These are phyloP conservation scores for Cantharis rufa DNA, from an alignment of 2,888 invertebrate genomes.

Conservation along the genomic window DNA sequence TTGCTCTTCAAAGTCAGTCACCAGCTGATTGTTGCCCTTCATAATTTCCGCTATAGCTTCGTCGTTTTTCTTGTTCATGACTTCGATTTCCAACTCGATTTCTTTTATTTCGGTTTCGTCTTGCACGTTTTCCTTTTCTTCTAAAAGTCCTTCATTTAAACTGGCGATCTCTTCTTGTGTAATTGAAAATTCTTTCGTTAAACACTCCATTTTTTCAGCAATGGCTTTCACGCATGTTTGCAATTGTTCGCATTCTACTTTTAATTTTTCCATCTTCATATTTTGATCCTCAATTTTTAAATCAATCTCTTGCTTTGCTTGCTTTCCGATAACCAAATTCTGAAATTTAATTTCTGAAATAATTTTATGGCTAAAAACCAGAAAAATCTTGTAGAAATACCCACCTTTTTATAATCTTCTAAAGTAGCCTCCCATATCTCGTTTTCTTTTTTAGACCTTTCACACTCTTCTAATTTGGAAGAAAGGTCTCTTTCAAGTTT, in stretches of 20 bases:
- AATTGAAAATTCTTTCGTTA: neutral
- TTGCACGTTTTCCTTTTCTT: neutral
- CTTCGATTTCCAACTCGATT: neutral
- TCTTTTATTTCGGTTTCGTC: neutral
- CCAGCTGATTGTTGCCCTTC: neutral
- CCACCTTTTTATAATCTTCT: neutral
- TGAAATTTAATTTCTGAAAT: no score
- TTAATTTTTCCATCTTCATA: neutral
- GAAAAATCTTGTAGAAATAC: neutral
- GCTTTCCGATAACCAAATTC: neutral
- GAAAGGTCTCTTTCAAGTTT: neutral
- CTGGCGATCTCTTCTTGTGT: neutral
- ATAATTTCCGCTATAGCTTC: neutral
- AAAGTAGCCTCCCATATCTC: neutral
- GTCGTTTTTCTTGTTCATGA: neutral
- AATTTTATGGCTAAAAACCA: neutral
- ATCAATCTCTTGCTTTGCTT: neutral
- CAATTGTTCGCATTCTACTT: neutral
- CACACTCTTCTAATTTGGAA: neutral
- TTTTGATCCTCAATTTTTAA: neutral
- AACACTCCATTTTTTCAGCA: neutral
- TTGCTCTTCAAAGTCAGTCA: neutral
- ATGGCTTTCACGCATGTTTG: neutral
- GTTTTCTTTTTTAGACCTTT: neutral
- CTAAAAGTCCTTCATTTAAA: neutral